Conservation (phyloP, 2,888 invertebrate genomes). For the Drosophila lacicola region DNA sequence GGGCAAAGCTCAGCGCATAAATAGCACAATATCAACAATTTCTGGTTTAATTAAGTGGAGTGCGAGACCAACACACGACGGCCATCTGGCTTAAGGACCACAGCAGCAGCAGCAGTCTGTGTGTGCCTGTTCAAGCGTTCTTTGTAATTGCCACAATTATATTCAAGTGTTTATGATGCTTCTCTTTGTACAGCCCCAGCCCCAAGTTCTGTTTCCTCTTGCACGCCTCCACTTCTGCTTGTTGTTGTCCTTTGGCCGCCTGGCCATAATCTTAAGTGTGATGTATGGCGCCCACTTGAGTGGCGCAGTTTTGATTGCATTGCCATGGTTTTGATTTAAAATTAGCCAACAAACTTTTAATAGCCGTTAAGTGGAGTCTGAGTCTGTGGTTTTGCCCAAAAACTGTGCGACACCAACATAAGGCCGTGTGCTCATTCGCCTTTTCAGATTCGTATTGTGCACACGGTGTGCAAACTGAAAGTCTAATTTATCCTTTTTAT, state of each 20-base stretch:
- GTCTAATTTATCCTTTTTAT: no score
- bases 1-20: constrained; percentile 35
- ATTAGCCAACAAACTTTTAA: constrained; percentile 44
- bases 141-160: constrained; percentile 68
- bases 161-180: constrained; percentile 61
- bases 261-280: constrained; percentile 53
- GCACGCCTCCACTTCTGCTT: constrained; percentile 9
- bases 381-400: neutral
- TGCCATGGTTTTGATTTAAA: constrained; percentile 44
- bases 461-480: no score
- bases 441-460: neutral
- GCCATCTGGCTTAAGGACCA: constrained; percentile 9
- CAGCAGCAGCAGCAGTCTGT: neutral
- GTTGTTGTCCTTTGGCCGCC: constrained; percentile 19
- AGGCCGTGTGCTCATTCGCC: neutral
- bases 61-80: constrained; percentile 21
- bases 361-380: constrained; percentile 25
- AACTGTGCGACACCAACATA: neutral
- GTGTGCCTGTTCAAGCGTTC: constrained; percentile 29
- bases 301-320: constrained; percentile 44
- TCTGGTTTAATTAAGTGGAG: constrained; percentile 69
- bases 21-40: constrained; percentile 62
- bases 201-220: constrained; percentile 15
- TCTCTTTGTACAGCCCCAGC: constrained; percentile 14
- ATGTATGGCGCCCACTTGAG: constrained; percentile 49